Evolutionary conservation across 1,140 invertebrate genomes (phyloP), one percentile per base, ranked within the genome.

Genomic region (Drosophila malerkotliana): DNA sequence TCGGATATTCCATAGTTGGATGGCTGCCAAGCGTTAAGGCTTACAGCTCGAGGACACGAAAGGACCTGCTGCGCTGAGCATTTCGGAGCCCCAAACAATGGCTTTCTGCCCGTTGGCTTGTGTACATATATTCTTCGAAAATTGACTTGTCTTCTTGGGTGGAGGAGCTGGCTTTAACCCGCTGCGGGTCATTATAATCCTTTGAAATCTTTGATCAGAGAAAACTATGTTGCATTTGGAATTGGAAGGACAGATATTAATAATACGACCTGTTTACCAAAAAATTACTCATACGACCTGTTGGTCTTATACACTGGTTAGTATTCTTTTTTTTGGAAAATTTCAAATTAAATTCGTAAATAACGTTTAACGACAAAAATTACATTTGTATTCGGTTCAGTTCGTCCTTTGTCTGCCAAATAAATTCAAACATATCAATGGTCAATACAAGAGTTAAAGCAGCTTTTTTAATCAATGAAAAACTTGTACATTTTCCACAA

Each of bases 1-100:
- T 69, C 30, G 44, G 49, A 71, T 74, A 61, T 61, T 51, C 37
- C 51, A 59, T 52, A 80, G 77, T 85, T 85, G 82, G 81, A 74
- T 55, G 53, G 47, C 77, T 85, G 81, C 81, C 81, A 84, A 77
- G 61, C 66, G 54, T 72, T 71, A 49, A 60, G 69, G 55, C 44
- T 71, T 53, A 24, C 48, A 34, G 54, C 54, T 48, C 34, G 14
- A 78, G 67, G 18, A 53, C 54, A 64, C 45, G 8, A 34, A 26
- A 15, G 45, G 37, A 37, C 28, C 44, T 34, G 26, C 34, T 26
- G 12, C 21, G 32, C 63, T 57, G 63, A 30, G 66, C 39, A 6
- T 4, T 69, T 63, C 49, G 2, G 5, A 47, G 49, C 47, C 49
- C 8, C n/a, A 21, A 30, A 48, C 66, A 56, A 41, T 37, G 44